Evolutionary conservation across 2,888 invertebrate species (phyloP), one percentile per base, ranked within the genome.

Genomic region (Drosophila ochracea): DNA sequence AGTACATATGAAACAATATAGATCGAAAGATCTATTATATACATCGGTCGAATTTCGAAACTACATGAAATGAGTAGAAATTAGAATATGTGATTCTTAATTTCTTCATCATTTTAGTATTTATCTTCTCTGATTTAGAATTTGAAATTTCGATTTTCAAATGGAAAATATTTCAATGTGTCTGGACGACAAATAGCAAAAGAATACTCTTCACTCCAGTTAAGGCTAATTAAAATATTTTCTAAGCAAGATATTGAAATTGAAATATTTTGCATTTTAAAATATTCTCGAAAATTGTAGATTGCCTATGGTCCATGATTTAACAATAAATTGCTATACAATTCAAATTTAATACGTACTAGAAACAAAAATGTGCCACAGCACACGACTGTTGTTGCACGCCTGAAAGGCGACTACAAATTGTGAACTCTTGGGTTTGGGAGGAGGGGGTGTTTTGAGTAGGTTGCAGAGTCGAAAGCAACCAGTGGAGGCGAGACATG

Each of bases 341-440:
- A 55, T 37, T 37, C 11, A 33, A 19, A n/a, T 25, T 41, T 25
- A 61, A 28, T n/a, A 21, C 16, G 30, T 7, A 28, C 13, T 21
- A 21, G n/a, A 13, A 39, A 47, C 57, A 54, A 50, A 74, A 55
- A 11, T 76, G 64, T 50, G 53, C 37, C 65, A 76, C 55, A 66
- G 54, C 43, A 25, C 57, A 41, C 39, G 25, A 39, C 19, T 31
- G 21, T 16, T 53, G 53, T 30, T 28, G 35, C 35, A 68, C 57
- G 60, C 76, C 80, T 64, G 64, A 80, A 75, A 76, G 76, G 10
- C 50, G 75, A 61, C 76, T 62, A 69, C 70, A 69, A 62, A 54
- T 28, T 69, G 43, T 43, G 50, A 57, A 41, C 39, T 35, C 39
- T 66, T 19, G 21, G 19, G 16, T 13, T 25, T 19, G 16, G 21